Percentiles rank a stretch among this genome's conserved stretches.
Conservation (phyloP, 2,888 invertebrate species). For the Eurytoma adleriae region DNA sequence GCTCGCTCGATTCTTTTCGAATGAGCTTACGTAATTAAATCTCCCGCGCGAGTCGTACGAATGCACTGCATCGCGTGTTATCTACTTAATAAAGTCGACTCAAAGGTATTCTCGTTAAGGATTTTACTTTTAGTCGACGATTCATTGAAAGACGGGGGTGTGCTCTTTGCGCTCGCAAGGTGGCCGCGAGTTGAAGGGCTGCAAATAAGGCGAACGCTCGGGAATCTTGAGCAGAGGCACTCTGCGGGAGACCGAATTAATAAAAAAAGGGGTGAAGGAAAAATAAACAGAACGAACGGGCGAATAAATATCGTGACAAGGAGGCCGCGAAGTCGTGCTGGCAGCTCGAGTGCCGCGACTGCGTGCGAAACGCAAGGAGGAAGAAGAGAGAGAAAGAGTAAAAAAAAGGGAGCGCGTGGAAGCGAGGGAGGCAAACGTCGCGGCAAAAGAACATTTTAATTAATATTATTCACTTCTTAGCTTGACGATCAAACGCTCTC, state of each 20-base stretch:
- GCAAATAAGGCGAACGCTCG: conserved; percentile 36
- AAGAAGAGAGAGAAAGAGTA: conserved; percentile 45
- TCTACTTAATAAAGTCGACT: conserved; percentile 48
- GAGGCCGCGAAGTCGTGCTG: conserved; percentile 63
- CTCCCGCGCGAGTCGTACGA: not conserved
- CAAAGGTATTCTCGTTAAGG: conserved; percentile 23
- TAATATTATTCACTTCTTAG: conserved; percentile 75
- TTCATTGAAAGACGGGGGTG: conserved; percentile 54
- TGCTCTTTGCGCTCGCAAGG: conserved; percentile 43
- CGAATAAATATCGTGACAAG: conserved; percentile 70
- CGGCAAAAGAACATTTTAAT: conserved; percentile 74
- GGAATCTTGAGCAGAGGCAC: conserved; percentile 53
- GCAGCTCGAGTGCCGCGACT: conserved; percentile 64
- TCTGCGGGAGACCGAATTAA: conserved; percentile 60
- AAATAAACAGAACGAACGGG: conserved; percentile 72
- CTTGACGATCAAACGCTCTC: conserved; percentile 71
- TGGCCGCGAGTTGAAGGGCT: conserved; percentile 33
- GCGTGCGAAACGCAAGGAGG: conserved; percentile 23
- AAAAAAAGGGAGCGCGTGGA: conserved; percentile 57
- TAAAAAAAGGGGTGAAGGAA: conserved; percentile 58
- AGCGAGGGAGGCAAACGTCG: conserved; percentile 59
- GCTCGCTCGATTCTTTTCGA: conserved; percentile 28
- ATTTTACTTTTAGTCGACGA: conserved; percentile 32
- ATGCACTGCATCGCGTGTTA: conserved; percentile 19
- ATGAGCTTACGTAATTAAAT: not conserved